A percentile compares a stretch with the other conserved stretches of the same genome.
Evolutionary conservation across 2,113 vertebrate species (phyloP).

Genomic region (Vicugna pacos): DNA sequence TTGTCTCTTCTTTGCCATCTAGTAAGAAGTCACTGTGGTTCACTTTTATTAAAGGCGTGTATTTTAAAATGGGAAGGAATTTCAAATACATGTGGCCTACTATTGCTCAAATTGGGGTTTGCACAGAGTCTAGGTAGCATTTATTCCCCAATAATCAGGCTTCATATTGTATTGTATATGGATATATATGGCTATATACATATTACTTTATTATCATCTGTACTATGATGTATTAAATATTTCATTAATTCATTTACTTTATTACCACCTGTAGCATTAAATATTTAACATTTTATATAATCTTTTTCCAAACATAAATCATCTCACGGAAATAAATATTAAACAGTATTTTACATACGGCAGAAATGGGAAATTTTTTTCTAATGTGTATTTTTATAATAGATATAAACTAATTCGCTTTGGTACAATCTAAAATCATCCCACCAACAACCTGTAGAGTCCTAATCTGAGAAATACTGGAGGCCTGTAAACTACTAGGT

Average conservation of each 20-base stretch:
- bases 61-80: not conserved
- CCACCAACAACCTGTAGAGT: not conserved
- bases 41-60: not conserved
- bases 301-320: not conserved
- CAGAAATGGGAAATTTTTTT: not conserved
- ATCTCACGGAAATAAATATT: not conserved
- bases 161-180: not conserved
- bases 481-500: not conserved
- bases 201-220: not conserved
- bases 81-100: not conserved
- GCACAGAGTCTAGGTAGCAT: not conserved
- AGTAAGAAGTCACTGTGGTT: not conserved
- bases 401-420: not conserved
- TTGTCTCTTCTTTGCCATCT: not conserved
- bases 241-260: not conserved
- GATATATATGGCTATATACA: not conserved
- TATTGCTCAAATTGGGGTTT: not conserved
- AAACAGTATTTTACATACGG: not conserved
- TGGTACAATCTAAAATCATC: not conserved
- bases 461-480: not conserved
- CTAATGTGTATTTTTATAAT: not conserved
- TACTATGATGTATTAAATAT: not conserved
- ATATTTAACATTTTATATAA: conserved; percentile 26
- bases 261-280: not conserved
- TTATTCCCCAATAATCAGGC: not conserved